Conservation (phyloP, 2,113 vertebrate genomes). For the Dendropsophus ebraccatus region DNA sequence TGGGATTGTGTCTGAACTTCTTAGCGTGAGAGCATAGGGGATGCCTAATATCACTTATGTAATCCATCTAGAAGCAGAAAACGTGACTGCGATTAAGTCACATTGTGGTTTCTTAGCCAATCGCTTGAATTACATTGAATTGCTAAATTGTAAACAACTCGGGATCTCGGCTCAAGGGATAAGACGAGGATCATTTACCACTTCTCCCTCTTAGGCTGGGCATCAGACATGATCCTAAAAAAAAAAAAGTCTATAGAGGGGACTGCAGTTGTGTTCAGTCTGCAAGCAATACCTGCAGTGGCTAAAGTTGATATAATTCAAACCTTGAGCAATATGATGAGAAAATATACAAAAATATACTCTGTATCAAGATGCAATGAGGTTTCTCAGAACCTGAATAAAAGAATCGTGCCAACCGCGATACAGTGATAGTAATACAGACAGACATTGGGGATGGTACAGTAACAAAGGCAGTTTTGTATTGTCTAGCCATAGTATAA, state of each 20-base stretch:
- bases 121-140: conserved; percentile 11
- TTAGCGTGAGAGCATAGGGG: conserved; percentile 35
- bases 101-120: conserved; percentile 46
- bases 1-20: conserved; percentile 20
- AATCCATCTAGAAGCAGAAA: conserved; percentile 33
- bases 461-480: no score
- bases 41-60: conserved; percentile 37
- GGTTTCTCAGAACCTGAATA: no score
- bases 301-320: not conserved
- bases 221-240: not conserved
- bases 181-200: not conserved
- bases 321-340: not conserved
- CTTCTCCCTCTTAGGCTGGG: not conserved
- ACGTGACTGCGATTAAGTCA: conserved; percentile 37
- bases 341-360: not conserved
- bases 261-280: not conserved
- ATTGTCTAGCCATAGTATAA: no score
- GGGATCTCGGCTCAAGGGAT: not conserved
- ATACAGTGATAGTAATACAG: not conserved
- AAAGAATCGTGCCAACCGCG: not conserved
- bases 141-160: conserved; percentile 29
- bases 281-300: not conserved
- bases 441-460: not conserved
- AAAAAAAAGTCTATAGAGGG: not conserved
- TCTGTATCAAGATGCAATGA: no score